phyloP scores from a whole-genome alignment of 2,888 invertebrate genomes.

The Patella ulyssiponensis region DNA sequence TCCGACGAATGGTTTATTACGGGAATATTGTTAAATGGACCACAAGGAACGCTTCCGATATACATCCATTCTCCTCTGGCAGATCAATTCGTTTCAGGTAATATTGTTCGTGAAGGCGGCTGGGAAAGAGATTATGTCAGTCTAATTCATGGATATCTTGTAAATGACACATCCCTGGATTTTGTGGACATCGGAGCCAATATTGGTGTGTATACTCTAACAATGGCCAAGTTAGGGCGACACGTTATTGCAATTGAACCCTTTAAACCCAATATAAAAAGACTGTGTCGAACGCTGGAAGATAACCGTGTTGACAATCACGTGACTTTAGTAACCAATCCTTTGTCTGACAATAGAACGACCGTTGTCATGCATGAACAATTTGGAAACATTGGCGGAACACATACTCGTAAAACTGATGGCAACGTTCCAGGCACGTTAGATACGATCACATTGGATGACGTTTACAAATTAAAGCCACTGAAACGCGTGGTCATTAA shows the following conservation, averaged over 20 bases:
- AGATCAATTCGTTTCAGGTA: constrained; percentile 18
- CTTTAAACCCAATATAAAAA: constrained; percentile 12
- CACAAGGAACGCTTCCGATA: constrained; percentile 9
- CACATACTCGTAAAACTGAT: not conserved
- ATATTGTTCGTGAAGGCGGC: not conserved
- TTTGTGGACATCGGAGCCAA: constrained; percentile 25
- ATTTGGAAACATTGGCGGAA: constrained; percentile 17
- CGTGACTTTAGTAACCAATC: constrained; percentile 16
- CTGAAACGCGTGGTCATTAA: constrained; percentile 13
- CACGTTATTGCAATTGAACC: constrained; percentile 18
- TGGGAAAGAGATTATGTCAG: constrained; percentile 15
- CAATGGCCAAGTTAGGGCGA: constrained; percentile 22
- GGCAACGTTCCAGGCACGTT: not conserved
- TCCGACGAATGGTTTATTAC: not conserved
- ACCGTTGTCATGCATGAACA: constrained; percentile 13
- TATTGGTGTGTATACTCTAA: constrained; percentile 19
- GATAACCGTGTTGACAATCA: constrained; percentile 10
- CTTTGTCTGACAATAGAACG: constrained; percentile 14
- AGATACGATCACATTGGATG: constrained; percentile 14
- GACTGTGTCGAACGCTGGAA: constrained; percentile 13
- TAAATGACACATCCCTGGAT: constrained; percentile 5
- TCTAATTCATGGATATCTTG: not conserved
- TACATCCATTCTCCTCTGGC: constrained; percentile 12
- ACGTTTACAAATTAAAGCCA: constrained; percentile 15
- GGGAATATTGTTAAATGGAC: not conserved